These are phyloP conservation scores for Salpingus planirostris DNA, from an alignment of 2,888 invertebrate species.

Conservation along the genomic window DNA sequence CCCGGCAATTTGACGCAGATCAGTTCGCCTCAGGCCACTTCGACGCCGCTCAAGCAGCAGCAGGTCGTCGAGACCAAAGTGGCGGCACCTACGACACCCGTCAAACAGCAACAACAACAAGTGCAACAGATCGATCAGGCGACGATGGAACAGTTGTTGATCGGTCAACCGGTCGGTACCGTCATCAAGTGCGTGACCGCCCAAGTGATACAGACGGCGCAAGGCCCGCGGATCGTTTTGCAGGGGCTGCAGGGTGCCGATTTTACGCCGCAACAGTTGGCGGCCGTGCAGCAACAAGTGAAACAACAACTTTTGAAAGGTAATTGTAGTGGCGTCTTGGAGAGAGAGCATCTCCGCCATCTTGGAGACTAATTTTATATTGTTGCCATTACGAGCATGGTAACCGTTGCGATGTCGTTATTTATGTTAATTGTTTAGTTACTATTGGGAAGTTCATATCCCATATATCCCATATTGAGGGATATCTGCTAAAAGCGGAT, in stretches of 20 bases:
- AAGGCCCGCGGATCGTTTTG: slow-evolving; percentile 77
- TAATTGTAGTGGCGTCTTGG: too few species aligned
- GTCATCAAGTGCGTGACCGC: slow-evolving; percentile 82
- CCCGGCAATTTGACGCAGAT: slow-evolving; percentile 30
- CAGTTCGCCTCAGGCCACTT: slow-evolving; percentile 21
- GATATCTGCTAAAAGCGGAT: too few species aligned
- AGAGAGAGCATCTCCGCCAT: too few species aligned
- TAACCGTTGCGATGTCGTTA: too few species aligned
- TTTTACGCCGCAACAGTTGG: slow-evolving; percentile 71
- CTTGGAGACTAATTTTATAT: too few species aligned
- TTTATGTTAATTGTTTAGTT: too few species aligned
- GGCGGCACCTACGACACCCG: slow-evolving; percentile 7
- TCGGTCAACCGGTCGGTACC: slow-evolving; percentile 76
- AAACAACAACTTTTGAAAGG: slow-evolving; percentile 82
- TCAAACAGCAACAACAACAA: slow-evolving; percentile 25
- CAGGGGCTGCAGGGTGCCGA: slow-evolving; percentile 79
- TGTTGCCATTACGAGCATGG: too few species aligned
- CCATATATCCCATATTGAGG: too few species aligned
- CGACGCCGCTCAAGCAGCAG: slow-evolving; percentile 15
- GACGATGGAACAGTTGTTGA: slow-evolving; percentile 52
- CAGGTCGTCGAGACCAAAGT: slow-evolving; percentile 2
- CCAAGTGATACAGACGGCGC: slow-evolving; percentile 76
- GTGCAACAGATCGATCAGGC: slow-evolving; percentile 25
- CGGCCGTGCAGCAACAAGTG: slow-evolving; percentile 79
- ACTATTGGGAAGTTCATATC: too few species aligned